These are phyloP conservation scores for Oxyruncus cristatus DNA, from an alignment of 2,113 vertebrate genomes.

Conservation along the genomic window DNA sequence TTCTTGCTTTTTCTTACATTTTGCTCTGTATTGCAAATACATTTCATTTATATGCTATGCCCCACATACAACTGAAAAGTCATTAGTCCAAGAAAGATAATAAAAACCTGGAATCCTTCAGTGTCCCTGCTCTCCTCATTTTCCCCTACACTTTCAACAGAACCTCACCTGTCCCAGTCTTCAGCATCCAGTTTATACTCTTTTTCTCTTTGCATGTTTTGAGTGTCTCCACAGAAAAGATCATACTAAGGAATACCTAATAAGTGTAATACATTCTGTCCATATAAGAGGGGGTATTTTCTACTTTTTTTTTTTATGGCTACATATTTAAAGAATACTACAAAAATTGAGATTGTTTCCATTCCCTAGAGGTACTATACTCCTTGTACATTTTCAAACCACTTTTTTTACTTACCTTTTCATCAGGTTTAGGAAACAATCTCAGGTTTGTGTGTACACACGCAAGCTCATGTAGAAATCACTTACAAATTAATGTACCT, in stretches of 20 bases:
- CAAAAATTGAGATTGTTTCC: neutral
- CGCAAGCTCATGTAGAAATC: neutral
- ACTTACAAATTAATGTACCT: neutral
- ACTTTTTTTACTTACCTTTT: neutral
- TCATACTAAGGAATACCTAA: neutral
- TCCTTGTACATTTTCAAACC: neutral
- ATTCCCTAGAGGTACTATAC: neutral
- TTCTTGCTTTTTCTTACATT: neutral
- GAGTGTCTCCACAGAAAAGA: neutral
- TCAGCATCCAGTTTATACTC: neutral
- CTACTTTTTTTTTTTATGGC: neutral
- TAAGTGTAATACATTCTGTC: neutral
- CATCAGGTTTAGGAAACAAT: neutral
- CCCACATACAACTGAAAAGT: neutral
- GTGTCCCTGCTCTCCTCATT: neutral
- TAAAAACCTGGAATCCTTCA: constrained; percentile 3
- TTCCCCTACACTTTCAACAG: neutral
- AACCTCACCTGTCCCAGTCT: neutral
- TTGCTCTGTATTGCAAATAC: neutral
- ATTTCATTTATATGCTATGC: constrained; percentile 4
- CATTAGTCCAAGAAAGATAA: neutral
- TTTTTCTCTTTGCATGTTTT: neutral
- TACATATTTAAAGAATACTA: neutral
- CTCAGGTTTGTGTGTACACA: neutral
- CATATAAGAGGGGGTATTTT: neutral